Evolutionary conservation across 2,888 invertebrate genomes (phyloP), one percentile per base, ranked within the genome.

Genomic region (Formica aserva): DNA sequence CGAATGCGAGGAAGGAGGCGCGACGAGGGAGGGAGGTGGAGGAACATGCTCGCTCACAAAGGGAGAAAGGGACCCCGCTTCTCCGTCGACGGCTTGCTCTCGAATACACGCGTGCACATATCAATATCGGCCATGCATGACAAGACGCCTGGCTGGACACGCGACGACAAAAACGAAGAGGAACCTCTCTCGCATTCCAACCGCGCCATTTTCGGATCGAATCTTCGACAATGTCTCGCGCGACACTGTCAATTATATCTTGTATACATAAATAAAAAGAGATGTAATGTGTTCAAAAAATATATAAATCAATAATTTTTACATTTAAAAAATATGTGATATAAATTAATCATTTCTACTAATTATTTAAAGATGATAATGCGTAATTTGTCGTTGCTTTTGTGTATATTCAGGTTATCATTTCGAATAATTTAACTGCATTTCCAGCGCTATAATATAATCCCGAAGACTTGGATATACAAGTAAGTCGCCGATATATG

Each of bases 51-150:
- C 77, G 0, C 8, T 63, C 52, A 26, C 29, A 65, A 38, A 60
- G 55, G 38, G 67, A 29, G 29, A n/a, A 62, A 52, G 67, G 84
- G 87, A 87, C 32, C 71, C 32, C 71, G 78, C 84, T 85, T 85
- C 87, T 83, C 80, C 86, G 86, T 81, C 84, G 89, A 83, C 75
- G 87, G 85, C 88, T 90, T 92, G 92, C 91, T 92, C 90, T 90
- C 87, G 88, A 88, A 92, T 72, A 89, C 91, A 87, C 89, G 88
- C 87, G 87, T 92, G 93, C 92, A 91, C 93, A 91, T 94, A 94
- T 94, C 93, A 93, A 90, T 92, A 93, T 93, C 93, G 92, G 92
- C 92, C 93, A 93, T 94, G 94, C 94, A 94, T 93, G 92, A 92
- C 91, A 92, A 90, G 91, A 94, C 94, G 94, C 94, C 93, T 94